phyloP scores from a whole-genome alignment of 2,888 invertebrate genomes.

The Dioctria linearis region DNA sequence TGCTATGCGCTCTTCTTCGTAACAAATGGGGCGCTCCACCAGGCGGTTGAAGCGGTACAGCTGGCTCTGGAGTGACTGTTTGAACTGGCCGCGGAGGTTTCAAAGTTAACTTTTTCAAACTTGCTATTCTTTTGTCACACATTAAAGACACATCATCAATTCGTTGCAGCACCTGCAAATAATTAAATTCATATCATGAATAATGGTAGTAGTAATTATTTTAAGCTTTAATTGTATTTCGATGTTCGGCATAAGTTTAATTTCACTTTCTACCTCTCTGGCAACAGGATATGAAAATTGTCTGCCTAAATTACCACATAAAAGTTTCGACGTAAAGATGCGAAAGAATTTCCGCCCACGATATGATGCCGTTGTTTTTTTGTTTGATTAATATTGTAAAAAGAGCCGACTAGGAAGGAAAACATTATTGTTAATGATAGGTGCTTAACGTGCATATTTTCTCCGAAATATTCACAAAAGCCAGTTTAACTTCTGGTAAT shows the following conservation, averaged over 20 bases:
- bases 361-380: too few relatives aligned
- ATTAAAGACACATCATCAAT: conserved; percentile 95
- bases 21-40: conserved; percentile 73
- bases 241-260: not conserved
- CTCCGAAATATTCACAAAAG: not conserved
- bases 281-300: too few relatives aligned
- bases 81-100: conserved; percentile 85
- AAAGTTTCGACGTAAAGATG: too few relatives aligned
- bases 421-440: too few relatives aligned
- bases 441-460: not conserved
- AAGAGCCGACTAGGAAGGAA: too few relatives aligned
- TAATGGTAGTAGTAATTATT: not conserved
- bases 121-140: conserved; percentile 88
- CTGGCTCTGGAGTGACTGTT: conserved; percentile 84
- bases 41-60: conserved; percentile 75
- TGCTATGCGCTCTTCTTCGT: conserved; percentile 65
- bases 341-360: too few relatives aligned
- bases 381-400: too few relatives aligned
- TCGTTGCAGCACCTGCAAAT: conserved; percentile 85
- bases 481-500: not conserved
- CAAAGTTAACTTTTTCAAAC: conserved; percentile 79
- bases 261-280: not conserved
- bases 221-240: too few relatives aligned
- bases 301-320: too few relatives aligned
- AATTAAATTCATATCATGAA: not conserved